Evolutionary conservation across 2,888 invertebrate genomes (phyloP).

Genomic region (Petrolisthes cinctipes): DNA sequence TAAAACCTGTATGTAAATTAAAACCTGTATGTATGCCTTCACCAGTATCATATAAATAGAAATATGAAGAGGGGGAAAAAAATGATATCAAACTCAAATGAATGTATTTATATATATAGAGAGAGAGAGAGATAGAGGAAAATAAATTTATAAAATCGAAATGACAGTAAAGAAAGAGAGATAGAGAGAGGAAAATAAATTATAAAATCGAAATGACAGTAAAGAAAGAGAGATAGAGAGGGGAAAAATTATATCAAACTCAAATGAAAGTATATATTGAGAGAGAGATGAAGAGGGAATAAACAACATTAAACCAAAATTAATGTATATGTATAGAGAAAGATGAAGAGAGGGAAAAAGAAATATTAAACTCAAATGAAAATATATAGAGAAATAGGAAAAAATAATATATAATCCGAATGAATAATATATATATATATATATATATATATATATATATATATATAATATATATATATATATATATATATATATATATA

Average conservation of each 20-base stretch:
- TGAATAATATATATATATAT: background rate
- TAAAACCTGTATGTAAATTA: too few species aligned
- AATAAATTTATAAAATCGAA: background rate
- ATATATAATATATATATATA: constrained; percentile 42
- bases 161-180: background rate
- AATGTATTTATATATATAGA: too few species aligned
- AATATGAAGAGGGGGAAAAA: too few species aligned
- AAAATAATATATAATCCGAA: background rate
- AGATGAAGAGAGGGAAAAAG: background rate
- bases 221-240: background rate
- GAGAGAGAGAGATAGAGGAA: background rate
- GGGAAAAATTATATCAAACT: background rate
- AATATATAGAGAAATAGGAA: background rate
- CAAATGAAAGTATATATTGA: background rate
- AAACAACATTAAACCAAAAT: background rate
- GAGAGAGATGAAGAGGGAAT: background rate
- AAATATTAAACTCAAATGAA: background rate
- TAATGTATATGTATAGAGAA: background rate
- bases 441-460: background rate
- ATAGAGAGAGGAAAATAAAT: background rate
- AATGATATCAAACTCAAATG: too few species aligned
- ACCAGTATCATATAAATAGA: too few species aligned
- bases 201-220: background rate
- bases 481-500: constrained; percentile 45
- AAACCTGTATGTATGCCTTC: too few species aligned